Conservation (phyloP, 2,888 invertebrate genomes). For the Caenorhabditis afra region DNA sequence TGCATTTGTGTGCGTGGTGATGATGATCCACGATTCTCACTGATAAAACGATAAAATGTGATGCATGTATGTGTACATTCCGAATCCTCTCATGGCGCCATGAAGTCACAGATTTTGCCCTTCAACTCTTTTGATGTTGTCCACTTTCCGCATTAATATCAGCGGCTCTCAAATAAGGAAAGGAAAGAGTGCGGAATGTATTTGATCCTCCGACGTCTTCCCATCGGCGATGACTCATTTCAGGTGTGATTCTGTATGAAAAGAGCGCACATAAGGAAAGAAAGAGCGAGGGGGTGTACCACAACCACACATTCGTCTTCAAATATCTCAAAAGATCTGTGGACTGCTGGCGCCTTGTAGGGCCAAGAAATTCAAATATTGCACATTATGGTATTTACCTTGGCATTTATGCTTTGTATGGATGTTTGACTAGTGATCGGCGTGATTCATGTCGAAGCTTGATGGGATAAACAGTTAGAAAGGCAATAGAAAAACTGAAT, state of each 20-base stretch:
- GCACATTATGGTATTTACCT: conserved; percentile 39
- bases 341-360: not conserved
- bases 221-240: conserved; percentile 42
- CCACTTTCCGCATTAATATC: conserved; percentile 1
- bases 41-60: conserved; percentile 16
- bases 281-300: not conserved
- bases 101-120: conserved; percentile 6
- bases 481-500: not conserved
- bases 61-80: conserved; percentile 16
- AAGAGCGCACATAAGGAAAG: conserved; percentile 6
- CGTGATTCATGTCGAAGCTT: conserved; percentile 33
- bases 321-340: conserved; percentile 34
- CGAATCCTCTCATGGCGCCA: conserved; percentile 38
- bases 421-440: conserved; percentile 49
- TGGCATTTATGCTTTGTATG: conserved; percentile 30
- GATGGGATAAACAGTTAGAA: not conserved
- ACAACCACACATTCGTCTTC: not conserved
- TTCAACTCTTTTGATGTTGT: conserved; percentile 9
- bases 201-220: conserved; percentile 29
- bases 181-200: not conserved
- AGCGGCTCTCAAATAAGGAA: not conserved
- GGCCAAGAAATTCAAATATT: conserved; percentile 35
- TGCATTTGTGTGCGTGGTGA: not conserved
- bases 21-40: conserved; percentile 20
- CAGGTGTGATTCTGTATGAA: conserved; percentile 32